Conservation (phyloP, 2,113 vertebrate species). For the Bubo bubo region DNA sequence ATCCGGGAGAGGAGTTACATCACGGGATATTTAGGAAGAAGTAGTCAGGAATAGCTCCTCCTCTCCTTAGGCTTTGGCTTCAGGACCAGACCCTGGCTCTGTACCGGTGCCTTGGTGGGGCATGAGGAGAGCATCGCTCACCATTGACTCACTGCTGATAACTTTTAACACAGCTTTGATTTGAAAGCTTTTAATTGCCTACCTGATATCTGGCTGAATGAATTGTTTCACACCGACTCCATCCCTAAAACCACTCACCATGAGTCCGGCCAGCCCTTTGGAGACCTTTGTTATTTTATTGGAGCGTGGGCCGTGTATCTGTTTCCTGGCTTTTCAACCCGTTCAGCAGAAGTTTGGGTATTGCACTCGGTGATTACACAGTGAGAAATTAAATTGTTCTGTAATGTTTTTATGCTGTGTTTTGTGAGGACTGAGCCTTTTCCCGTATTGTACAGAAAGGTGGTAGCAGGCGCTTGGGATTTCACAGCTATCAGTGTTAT, state of each 20-base stretch:
- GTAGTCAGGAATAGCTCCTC: conserved; percentile 27
- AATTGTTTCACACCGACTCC: neutral
- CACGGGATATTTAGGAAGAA: conserved; percentile 53
- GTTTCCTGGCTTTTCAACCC: conserved; percentile 54
- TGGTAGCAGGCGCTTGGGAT: neutral
- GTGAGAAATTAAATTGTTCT: neutral
- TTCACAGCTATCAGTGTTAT: rapidly evolving
- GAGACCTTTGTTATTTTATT: conserved; percentile 14
- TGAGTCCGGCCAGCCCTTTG: neutral
- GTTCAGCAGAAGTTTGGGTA: neutral
- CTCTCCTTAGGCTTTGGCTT: neutral
- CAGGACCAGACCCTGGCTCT: neutral
- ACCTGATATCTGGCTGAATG: neutral
- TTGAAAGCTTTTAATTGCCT: neutral
- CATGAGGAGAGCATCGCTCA: neutral
- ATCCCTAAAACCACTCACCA: neutral
- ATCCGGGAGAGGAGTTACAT: conserved; percentile 57
- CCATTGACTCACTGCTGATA: conserved; percentile 13
- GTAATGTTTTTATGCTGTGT: neutral
- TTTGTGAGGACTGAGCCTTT: neutral
- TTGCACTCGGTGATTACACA: rapidly evolving
- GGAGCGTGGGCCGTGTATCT: neutral
- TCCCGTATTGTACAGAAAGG: neutral
- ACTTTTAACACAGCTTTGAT: neutral
- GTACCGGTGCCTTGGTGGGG: neutral